phyloP scores from a whole-genome alignment of 2,113 vertebrate species.

The Antechinus stuartii region DNA sequence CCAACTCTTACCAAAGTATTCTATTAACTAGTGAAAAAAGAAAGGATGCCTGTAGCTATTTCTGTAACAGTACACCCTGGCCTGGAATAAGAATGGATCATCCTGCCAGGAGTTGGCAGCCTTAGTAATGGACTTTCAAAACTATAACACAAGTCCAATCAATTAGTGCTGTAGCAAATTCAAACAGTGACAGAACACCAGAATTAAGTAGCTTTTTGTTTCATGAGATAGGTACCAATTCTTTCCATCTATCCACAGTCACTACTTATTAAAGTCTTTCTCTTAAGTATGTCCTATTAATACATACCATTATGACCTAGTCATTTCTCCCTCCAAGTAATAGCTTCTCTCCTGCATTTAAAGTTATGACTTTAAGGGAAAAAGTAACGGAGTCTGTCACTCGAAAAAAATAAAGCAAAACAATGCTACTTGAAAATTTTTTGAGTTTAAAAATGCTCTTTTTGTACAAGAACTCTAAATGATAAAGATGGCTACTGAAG shows the following conservation, averaged over 20 bases:
- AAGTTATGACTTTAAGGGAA: slow-evolving; percentile 19
- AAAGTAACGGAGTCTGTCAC: slow-evolving; percentile 22
- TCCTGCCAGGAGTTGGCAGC: not conserved
- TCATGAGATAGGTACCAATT: slow-evolving; percentile 26
- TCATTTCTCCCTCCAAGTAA: slow-evolving; percentile 46
- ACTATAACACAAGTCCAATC: not conserved
- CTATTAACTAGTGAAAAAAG: not conserved
- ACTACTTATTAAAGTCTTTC: slow-evolving; percentile 31
- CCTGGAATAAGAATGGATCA: not conserved
- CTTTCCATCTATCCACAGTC: slow-evolving; percentile 6
- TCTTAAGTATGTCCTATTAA: slow-evolving; percentile 47
- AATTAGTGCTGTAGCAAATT: not conserved
- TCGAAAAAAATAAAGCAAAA: slow-evolving; percentile 52
- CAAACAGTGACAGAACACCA: not conserved
- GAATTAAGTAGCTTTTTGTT: not conserved
- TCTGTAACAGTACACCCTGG: not conserved
- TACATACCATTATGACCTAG: slow-evolving; percentile 37
- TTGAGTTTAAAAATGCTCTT: slow-evolving; percentile 28
- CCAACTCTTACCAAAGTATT: not conserved
- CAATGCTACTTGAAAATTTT: slow-evolving; percentile 52
- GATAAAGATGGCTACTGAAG: slow-evolving; percentile 16
- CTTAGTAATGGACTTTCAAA: not conserved
- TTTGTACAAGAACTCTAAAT: slow-evolving; percentile 15
- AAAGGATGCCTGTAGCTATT: not conserved
- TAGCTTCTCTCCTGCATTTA: slow-evolving; percentile 44